Evolutionary conservation across 1,140 invertebrate genomes (phyloP).

Genomic region (Hylyphantes graminicola): DNA sequence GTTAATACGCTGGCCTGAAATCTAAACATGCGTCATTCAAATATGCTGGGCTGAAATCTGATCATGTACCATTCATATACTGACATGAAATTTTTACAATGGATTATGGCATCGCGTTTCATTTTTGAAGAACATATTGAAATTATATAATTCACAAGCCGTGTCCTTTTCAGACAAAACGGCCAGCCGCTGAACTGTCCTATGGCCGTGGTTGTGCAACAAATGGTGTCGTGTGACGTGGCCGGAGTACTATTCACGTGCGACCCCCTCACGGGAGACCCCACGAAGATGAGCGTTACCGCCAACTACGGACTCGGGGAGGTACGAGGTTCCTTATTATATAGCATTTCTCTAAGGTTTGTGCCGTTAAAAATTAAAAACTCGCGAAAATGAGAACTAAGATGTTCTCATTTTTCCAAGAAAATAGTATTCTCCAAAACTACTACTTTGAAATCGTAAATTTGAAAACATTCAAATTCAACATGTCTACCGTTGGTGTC

Average conservation of each 20-base stretch:
- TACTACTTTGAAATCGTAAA: no score
- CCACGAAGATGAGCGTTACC: conserved; percentile 77
- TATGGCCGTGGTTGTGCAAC: conserved; percentile 86
- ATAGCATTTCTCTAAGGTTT: no score
- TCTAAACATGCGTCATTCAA: no score
- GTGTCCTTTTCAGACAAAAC: conserved; percentile 69
- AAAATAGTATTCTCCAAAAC: no score
- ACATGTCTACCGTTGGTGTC: no score
- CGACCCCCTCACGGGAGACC: conserved; percentile 78
- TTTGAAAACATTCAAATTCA: no score
- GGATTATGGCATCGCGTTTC: background rate
- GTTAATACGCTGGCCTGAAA: no score
- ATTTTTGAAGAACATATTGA: background rate
- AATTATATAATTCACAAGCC: background rate
- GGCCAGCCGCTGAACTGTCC: conserved; percentile 75
- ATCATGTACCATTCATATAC: no score
- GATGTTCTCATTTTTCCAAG: no score
- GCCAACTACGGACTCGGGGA: conserved; percentile 86
- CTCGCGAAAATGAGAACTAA: no score
- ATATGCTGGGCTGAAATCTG: no score
- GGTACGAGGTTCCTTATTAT: conserved; percentile 13
- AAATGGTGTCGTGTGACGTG: conserved; percentile 77
- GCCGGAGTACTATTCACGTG: conserved; percentile 86
- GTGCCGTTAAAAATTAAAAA: no score
- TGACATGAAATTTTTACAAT: background rate